These are phyloP conservation scores for Glomeris maerens DNA, from an alignment of 1,140 invertebrate genomes.

Conservation along the genomic window DNA sequence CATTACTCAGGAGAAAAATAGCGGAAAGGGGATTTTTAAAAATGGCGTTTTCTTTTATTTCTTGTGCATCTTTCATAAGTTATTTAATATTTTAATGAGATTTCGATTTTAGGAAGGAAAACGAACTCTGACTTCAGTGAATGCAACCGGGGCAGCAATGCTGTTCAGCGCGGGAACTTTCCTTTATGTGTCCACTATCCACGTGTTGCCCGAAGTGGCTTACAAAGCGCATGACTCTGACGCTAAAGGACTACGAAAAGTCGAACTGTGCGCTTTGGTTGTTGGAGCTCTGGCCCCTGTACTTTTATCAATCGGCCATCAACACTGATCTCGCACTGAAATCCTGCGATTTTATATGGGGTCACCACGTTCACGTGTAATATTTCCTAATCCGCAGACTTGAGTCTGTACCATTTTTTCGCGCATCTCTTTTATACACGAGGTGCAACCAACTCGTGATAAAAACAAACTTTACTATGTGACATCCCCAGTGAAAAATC, in stretches of 20 bases:
- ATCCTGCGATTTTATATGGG: too few relatives aligned
- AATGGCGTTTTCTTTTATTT: not conserved
- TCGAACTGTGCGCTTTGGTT: slow-evolving; percentile 68
- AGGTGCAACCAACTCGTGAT: too few relatives aligned
- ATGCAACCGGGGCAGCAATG: slow-evolving; percentile 92
- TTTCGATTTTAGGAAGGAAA: slow-evolving; percentile 42
- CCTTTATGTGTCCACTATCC: slow-evolving; percentile 95
- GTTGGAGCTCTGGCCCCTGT: slow-evolving; percentile 71
- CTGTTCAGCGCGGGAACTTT: slow-evolving; percentile 97
- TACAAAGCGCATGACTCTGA: slow-evolving; percentile 30
- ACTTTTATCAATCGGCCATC: slow-evolving; percentile 76
- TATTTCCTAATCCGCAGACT: too few relatives aligned
- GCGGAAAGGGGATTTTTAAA: not conserved
- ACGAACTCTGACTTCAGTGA: slow-evolving; percentile 59
- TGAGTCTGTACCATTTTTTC: too few relatives aligned
- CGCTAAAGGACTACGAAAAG: slow-evolving; percentile 46
- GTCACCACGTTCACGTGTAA: too few relatives aligned
- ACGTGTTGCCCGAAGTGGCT: slow-evolving; percentile 87
- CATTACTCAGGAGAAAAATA: not conserved
- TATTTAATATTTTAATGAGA: not conserved
- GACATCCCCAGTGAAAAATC: too few relatives aligned
- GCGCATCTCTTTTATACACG: too few relatives aligned
- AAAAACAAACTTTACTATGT: too few relatives aligned
- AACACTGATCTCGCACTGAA: slow-evolving; percentile 55
- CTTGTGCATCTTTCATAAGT: not conserved